These are phyloP conservation scores for Orthosia incerta DNA, from an alignment of 2,888 invertebrate species.

Conservation along the genomic window DNA sequence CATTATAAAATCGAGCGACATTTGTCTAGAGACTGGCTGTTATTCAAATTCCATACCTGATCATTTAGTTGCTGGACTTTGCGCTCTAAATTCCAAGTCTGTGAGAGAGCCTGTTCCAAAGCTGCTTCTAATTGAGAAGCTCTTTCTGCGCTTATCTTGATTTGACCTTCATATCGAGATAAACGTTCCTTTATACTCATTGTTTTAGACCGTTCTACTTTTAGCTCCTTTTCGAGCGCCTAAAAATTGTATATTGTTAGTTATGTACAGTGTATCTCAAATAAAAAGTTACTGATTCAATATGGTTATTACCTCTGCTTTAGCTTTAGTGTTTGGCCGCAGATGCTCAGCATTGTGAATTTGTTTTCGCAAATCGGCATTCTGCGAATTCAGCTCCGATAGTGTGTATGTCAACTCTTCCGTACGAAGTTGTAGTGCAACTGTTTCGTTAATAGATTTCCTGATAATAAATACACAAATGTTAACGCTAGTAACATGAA, in stretches of 20 bases:
- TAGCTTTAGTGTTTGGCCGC: constrained; percentile 73
- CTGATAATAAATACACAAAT: constrained; percentile 69
- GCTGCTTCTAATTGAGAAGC: constrained; percentile 77
- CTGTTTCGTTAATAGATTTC: constrained; percentile 78
- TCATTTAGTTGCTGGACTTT: constrained; percentile 79
- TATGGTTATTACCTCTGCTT: constrained; percentile 77
- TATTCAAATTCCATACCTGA: constrained; percentile 72
- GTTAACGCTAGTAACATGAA: background rate
- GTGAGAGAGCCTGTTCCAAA: constrained; percentile 76
- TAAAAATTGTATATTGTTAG: constrained; percentile 49
- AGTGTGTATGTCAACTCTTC: constrained; percentile 79
- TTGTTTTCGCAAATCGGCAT: constrained; percentile 80
- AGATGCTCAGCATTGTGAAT: constrained; percentile 75
- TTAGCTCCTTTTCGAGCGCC: constrained; percentile 84
- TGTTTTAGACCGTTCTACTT: constrained; percentile 80
- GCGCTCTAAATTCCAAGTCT: constrained; percentile 76
- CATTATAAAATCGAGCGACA: background rate
- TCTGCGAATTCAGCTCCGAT: constrained; percentile 79
- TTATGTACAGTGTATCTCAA: background rate
- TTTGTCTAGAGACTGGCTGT: too few species aligned
- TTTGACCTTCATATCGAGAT: constrained; percentile 77
- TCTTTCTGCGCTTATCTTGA: constrained; percentile 77
- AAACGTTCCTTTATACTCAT: constrained; percentile 75
- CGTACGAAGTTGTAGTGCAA: constrained; percentile 76
- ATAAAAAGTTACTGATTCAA: background rate